phyloP scores from a whole-genome alignment of 1,140 invertebrate genomes.

The Tribolium madens region DNA sequence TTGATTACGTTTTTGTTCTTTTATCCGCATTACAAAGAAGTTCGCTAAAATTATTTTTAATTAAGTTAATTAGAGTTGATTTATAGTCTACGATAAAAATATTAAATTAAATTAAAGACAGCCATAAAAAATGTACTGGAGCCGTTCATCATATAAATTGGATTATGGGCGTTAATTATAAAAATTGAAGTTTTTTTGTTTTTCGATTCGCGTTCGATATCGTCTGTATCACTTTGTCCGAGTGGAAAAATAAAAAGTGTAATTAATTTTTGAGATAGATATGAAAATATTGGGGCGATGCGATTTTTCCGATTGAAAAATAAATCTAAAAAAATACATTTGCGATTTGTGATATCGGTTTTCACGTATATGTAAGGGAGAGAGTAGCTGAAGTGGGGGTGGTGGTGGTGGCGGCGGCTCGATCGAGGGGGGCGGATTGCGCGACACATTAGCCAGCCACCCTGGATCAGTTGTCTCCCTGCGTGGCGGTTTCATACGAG shows the following conservation, averaged over 20 bases:
- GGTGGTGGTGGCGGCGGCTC: slow-evolving; percentile 12
- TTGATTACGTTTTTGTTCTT: slow-evolving; percentile 59
- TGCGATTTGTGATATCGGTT: slow-evolving; percentile 54
- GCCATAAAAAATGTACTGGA: slow-evolving; percentile 61
- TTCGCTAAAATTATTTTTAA: slow-evolving; percentile 65
- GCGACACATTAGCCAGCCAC: slow-evolving; percentile 53
- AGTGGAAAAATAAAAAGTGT: slow-evolving; percentile 56
- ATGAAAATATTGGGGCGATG: slow-evolving; percentile 61
- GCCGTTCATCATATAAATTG: slow-evolving; percentile 64
- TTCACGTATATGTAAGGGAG: slow-evolving; percentile 39
- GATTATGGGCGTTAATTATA: slow-evolving; percentile 64
- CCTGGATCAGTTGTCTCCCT: slow-evolving; percentile 31
- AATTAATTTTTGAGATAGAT: slow-evolving; percentile 64
- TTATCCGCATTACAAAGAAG: slow-evolving; percentile 58
- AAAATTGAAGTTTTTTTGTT: slow-evolving; percentile 58
- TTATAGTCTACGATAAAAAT: slow-evolving; percentile 66
- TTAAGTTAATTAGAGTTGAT: slow-evolving; percentile 67
- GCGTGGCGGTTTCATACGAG: slow-evolving; percentile 43
- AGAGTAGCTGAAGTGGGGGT: slow-evolving; percentile 23
- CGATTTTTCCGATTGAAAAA: slow-evolving; percentile 59
- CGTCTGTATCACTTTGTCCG: slow-evolving; percentile 41
- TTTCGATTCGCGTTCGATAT: slow-evolving; percentile 53
- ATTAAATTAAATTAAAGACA: slow-evolving; percentile 65
- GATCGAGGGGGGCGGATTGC: slow-evolving; percentile 48
- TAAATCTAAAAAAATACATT: slow-evolving; percentile 60